Evolutionary conservation across 1,140 invertebrate genomes (phyloP), one percentile per base, ranked within the genome.

Genomic region (Sinonovacula constricta): DNA sequence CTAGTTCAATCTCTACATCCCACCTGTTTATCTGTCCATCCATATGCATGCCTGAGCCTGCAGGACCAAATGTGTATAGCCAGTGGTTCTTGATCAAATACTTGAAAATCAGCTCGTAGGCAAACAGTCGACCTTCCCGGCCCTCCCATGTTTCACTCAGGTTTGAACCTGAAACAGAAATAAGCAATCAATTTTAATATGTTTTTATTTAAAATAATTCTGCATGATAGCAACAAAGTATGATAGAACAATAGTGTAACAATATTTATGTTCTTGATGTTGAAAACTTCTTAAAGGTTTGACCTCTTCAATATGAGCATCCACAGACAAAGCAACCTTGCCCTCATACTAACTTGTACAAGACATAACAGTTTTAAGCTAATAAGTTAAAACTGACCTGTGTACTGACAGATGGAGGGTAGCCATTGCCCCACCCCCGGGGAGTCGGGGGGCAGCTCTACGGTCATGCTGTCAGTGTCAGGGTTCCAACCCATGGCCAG

Each of bases 21-120:
- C n/a, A n/a, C n/a, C n/a, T n/a, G n/a, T n/a, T n/a, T n/a, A n/a
- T n/a, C n/a, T n/a, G n/a, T n/a, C n/a, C n/a, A n/a, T n/a, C n/a
- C n/a, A n/a, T n/a, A 14, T 79, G 76, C 24, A 76, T n/a, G 14
- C 74, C 54, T 12, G 80, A 69, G 15, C 80, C 80, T 30, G 81
- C 81, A 33, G 84, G 81, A 33, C 86, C 87, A 83, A 88, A 88
- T 34, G 86, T 88, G 63, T 88, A 89, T 30, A 88, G 59, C 85
- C 86, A 87, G 54, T 89, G 88, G 45, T 89, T 87, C 78, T 89
- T 89, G 14, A 87, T 82, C 24, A 90, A 67, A 67, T 88, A 87
- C 45, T 87, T 77, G 45, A 85, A 80, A 30, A 90, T 82, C 4
- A 90, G 80, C 49, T 90, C 88, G 71, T 86, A 90, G 1, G 87